phyloP scores from a whole-genome alignment of 1,140 invertebrate genomes.

The Trypoxylus dichotomus region DNA sequence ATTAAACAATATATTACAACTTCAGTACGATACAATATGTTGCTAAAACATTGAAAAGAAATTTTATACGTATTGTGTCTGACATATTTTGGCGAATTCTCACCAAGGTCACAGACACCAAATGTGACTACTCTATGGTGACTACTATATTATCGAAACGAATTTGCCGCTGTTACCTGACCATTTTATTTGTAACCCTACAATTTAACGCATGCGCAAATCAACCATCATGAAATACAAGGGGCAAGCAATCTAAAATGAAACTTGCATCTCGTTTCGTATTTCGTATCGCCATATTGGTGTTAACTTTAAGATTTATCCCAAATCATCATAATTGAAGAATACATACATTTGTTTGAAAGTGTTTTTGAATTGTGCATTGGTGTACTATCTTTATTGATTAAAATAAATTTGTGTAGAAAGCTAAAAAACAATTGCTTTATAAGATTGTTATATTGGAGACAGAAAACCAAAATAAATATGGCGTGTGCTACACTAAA shows the following conservation, averaged over 20 bases:
- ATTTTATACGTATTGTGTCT: too few species aligned
- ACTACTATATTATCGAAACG: too few species aligned
- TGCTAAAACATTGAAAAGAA: too few species aligned
- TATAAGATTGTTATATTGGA: conserved; percentile 26
- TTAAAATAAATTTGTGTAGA: conserved; percentile 18
- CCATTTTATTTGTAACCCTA: too few species aligned
- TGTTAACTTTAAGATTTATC: background rate
- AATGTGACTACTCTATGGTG: too few species aligned
- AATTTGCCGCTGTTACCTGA: too few species aligned
- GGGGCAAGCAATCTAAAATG: conserved; percentile 9
- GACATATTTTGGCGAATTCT: too few species aligned
- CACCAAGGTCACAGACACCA: too few species aligned
- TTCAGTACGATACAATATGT: too few species aligned
- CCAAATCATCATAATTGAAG: background rate
- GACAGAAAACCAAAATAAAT: conserved; percentile 56
- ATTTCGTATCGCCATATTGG: conserved; percentile 28
- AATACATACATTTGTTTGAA: background rate
- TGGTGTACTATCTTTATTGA: background rate
- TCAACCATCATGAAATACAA: background rate
- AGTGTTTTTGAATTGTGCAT: background rate
- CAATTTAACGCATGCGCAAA: conserved; percentile 23
- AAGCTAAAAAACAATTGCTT: conserved; percentile 29
- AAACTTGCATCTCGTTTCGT: conserved; percentile 18
- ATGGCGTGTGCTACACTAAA: conserved; percentile 97
- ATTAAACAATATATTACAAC: too few species aligned